These are phyloP conservation scores for Meloe dianella DNA, from an alignment of 2,888 invertebrate species.

Conservation along the genomic window DNA sequence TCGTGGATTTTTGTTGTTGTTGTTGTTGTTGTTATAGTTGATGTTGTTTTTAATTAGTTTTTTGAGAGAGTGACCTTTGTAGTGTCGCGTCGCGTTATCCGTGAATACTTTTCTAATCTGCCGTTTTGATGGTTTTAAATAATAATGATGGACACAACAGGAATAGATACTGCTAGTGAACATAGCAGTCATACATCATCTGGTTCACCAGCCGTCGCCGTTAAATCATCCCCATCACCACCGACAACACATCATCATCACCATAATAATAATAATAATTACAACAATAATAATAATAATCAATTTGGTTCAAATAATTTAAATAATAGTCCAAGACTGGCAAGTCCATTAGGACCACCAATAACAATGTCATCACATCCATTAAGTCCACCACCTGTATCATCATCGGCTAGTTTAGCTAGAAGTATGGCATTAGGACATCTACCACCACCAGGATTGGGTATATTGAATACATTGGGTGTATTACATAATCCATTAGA, in stretches of 20 bases:
- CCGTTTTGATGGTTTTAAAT: conserved; percentile 31
- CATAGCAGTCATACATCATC: conserved; percentile 65
- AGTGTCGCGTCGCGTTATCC: conserved; percentile 29
- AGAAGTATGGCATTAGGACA: conserved; percentile 77
- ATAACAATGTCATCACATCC: conserved; percentile 67
- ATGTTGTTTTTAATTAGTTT: not conserved
- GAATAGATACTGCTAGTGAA: conserved; percentile 67
- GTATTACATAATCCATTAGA: conserved; percentile 78
- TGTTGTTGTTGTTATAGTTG: not conserved
- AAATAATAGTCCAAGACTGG: conserved; percentile 60
- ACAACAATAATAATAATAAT: conserved; percentile 44
- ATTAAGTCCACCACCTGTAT: conserved; percentile 70
- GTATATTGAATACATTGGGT: conserved; percentile 79
- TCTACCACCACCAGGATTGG: conserved; percentile 82
- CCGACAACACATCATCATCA: conserved; percentile 57
- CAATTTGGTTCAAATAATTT: conserved; percentile 29
- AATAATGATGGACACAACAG: conserved; percentile 63
- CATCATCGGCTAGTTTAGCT: conserved; percentile 67
- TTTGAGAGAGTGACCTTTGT: not conserved
- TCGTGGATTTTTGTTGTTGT: too few relatives aligned
- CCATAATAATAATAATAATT: conserved; percentile 48
- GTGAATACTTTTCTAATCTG: conserved; percentile 12
- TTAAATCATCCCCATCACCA: conserved; percentile 59
- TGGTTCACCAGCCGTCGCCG: conserved; percentile 59
- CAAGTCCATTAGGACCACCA: conserved; percentile 60